Conservation (phyloP, 1,140 invertebrate genomes). For the Rhagoletis pomonella region DNA sequence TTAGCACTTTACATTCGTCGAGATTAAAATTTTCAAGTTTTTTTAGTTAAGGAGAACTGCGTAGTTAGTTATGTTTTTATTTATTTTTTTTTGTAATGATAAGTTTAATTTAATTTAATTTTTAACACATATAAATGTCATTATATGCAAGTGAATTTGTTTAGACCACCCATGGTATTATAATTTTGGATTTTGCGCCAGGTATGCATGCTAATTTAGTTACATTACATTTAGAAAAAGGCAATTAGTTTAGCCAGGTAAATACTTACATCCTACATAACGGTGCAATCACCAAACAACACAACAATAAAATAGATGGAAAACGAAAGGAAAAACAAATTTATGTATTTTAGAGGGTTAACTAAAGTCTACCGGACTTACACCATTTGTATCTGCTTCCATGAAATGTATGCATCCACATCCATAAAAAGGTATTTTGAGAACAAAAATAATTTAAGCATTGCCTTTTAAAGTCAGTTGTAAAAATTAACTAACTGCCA, state of each 20-base stretch:
- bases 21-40: too few species aligned
- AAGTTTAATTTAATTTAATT: too few species aligned
- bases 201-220: neutral
- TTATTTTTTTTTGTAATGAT: too few species aligned
- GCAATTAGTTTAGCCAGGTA: neutral
- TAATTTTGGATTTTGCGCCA: neutral
- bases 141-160: neutral
- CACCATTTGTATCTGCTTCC: neutral
- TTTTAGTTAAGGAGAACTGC: too few species aligned
- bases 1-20: too few species aligned
- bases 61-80: too few species aligned
- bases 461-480: too few species aligned
- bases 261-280: slow-evolving; percentile 39
- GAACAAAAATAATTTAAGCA: too few species aligned
- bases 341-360: slow-evolving; percentile 1
- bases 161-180: neutral
- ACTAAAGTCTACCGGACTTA: neutral
- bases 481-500: too few species aligned
- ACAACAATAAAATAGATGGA: slow-evolving; percentile 11
- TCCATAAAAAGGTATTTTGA: too few species aligned
- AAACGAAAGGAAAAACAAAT: slow-evolving; percentile 40
- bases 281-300: slow-evolving; percentile 31
- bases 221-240: neutral
- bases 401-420: neutral
- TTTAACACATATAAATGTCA: neutral